Evolutionary conservation across 2,113 vertebrate species (phyloP).

Genomic region (Epinephelus moara): DNA sequence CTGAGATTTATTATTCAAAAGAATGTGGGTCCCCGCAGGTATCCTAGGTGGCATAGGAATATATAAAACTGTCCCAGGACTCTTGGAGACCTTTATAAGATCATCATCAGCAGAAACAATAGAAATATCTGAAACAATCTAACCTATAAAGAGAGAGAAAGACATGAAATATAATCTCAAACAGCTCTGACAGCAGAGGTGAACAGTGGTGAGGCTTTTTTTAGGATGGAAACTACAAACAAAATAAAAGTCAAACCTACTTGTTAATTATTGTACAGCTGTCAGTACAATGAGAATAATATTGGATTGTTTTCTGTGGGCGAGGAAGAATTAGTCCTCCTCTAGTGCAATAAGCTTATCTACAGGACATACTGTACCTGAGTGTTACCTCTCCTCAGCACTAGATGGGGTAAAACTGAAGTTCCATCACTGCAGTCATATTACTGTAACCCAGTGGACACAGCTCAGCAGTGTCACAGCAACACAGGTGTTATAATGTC

Average conservation of each 20-base stretch:
- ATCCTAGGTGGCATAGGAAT: too few species aligned
- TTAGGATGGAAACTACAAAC: not conserved
- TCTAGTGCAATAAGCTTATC: not conserved
- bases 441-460: not conserved
- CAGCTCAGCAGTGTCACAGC: not conserved
- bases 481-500: not conserved
- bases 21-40: too few species aligned
- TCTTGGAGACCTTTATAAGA: not conserved
- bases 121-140: not conserved
- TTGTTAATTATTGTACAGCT: not conserved
- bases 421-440: not conserved
- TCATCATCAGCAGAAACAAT: not conserved
- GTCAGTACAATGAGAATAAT: too few species aligned
- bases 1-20: too few species aligned
- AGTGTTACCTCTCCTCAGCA: slow-evolving; percentile 30
- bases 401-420: slow-evolving; percentile 47
- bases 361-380: not conserved
- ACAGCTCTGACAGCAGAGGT: not conserved
- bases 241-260: not conserved
- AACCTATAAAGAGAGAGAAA: not conserved
- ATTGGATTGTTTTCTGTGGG: too few species aligned
- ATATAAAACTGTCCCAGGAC: not conserved
- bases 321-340: too few species aligned
- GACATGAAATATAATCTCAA: not conserved
- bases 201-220: not conserved